Base-by-base conservation (phyloP, 2,797 vertebrate genomes). In the Mallotus villosus region DNA sequence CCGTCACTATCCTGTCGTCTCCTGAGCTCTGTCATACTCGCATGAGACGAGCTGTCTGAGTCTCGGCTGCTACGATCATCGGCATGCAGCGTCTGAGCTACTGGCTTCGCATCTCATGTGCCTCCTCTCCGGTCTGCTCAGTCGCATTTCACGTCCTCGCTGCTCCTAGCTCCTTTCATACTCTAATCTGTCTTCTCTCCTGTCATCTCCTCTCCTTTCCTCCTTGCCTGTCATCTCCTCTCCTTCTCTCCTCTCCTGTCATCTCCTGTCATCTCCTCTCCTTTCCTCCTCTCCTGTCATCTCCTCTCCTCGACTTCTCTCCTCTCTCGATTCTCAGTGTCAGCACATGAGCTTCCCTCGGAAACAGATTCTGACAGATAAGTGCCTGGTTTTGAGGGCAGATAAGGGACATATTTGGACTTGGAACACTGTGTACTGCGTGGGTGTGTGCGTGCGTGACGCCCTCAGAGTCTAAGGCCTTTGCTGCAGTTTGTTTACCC, bases 71-170 rank as follows among this genome's bases (percentile, higher is more conserved):
- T n/a, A n/a, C n/a, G n/a, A n/a, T n/a, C n/a, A n/a, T n/a, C n/a
- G n/a, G n/a, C n/a, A n/a, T n/a, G n/a, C n/a, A n/a, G n/a, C n/a
- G n/a, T n/a, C n/a, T n/a, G n/a, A n/a, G n/a, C n/a, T n/a, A n/a
- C n/a, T n/a, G n/a, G n/a, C n/a, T n/a, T n/a, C n/a, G n/a, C n/a
- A n/a, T n/a, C n/a, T n/a, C n/a, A n/a, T n/a, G n/a, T 1, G 7
- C 0, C 74, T 79, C 77, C 86, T 84, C 76, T 70, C 27, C 81
- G 77, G 82, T 88, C 84, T 84, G 75, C 74, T 63, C 71, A 74
- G n/a, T n/a, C n/a, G n/a, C n/a, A n/a, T n/a, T n/a, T n/a, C n/a
- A n/a, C n/a, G n/a, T 84, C 79, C 68, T 79, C 68, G 21, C 32
- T 4, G 2, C 60, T 46, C 63, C 64, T 62, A n/a, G n/a, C 51